Evolutionary conservation across 2,113 vertebrate genomes (phyloP), one percentile per base, ranked within the genome.

Genomic region (Bostrychus sinensis): DNA sequence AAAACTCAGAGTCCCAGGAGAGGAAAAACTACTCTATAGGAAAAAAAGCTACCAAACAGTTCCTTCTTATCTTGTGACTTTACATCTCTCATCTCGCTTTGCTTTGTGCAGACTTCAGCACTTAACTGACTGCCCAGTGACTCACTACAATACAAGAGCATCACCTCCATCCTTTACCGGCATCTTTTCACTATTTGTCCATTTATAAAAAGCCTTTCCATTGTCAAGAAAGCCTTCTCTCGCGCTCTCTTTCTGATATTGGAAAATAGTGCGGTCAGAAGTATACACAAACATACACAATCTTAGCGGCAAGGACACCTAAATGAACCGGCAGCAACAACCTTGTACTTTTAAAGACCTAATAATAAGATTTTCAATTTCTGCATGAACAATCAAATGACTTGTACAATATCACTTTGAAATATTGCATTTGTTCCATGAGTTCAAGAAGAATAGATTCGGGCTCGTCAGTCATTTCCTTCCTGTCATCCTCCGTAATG

Each of bases 171-270:
- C 55, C 41, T 71, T 45, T 70, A 25, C 30, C 32, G 8, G n/a
- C 30, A 32, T 67, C 64, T 75, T 76, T 82, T 73, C 51, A 46
- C 5, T 2, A 75, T 55, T 41, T 56, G 59, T 74, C 54, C 63
- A 70, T 83, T 77, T 72, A 77, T 82, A 72, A 77, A 77, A 80
- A 70, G 73, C 46, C 77, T 61, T 83, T 78, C 73, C 72, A 68
- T 75, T 78, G 71, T 77, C 76, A 73, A 73, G 48, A 70, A 68
- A 25, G 22, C 11, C 46, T 32, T 62, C 42, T 75, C 55, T 69
- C 58, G 62, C 59, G n/a, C n/a, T n/a, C n/a, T 69, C 61, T 68
- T 54, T 51, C 41, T 73, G 56, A 81, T 36, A 48, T 61, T 50
- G 38, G 43, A 19, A 76, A 68, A 73, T 54, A 41, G 51, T 76